Conservation (phyloP, 2,113 vertebrate species). For the Uria aalge region DNA sequence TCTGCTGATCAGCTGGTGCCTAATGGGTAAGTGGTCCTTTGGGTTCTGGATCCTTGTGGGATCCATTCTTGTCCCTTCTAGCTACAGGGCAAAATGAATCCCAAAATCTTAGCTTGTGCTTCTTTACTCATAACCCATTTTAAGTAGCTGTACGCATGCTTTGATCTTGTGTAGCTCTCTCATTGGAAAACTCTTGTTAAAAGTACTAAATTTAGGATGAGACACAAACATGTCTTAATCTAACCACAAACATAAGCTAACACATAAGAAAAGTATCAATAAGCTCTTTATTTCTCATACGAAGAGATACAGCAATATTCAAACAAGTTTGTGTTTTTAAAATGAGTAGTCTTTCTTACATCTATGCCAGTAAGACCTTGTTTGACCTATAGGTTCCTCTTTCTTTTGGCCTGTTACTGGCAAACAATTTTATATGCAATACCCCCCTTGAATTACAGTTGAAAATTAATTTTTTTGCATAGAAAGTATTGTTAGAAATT, state of each 20-base stretch:
- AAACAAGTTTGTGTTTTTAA: not conserved
- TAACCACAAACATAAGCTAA: not conserved
- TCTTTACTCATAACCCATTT: not conserved
- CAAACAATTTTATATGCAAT: not conserved
- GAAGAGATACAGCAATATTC: not conserved
- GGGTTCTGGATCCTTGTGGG: not conserved
- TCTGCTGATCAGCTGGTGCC: not conserved
- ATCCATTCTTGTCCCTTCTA: not conserved
- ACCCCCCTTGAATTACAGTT: not conserved
- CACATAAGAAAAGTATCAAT: not conserved
- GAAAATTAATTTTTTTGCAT: not conserved
- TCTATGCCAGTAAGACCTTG: not conserved
- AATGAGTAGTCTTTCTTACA: not conserved
- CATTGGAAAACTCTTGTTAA: not conserved
- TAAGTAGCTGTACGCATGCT: not conserved
- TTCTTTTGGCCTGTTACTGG: not conserved
- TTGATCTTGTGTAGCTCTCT: not conserved
- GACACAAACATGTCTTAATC: not conserved
- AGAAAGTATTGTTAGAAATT: not conserved
- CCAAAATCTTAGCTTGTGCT: not conserved
- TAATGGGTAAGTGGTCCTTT: not conserved
- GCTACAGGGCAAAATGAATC: not conserved
- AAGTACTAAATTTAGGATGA: not conserved
- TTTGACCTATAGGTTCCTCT: not conserved
- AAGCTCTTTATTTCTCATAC: not conserved